phyloP scores from a whole-genome alignment of 2,797 vertebrate species.

The Acrossocheilus fasciatus region DNA sequence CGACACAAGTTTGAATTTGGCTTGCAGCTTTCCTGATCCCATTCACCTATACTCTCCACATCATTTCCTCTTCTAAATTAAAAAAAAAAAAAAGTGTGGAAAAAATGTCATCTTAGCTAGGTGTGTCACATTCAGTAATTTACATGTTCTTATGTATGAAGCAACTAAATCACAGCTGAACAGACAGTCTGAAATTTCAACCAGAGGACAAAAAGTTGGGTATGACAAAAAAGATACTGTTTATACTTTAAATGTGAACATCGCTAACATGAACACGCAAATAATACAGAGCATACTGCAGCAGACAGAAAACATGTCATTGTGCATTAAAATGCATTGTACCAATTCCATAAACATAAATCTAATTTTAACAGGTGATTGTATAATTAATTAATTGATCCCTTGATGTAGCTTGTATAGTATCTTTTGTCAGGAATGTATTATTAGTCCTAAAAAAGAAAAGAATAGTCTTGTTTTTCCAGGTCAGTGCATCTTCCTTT shows the following conservation, averaged over 20 bases:
- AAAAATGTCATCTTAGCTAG: not conserved
- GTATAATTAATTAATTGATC: not conserved
- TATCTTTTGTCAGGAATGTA: not conserved
- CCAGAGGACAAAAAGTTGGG: not conserved
- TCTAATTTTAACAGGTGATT: not conserved
- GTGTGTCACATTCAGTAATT: not conserved
- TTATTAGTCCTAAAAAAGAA: not conserved
- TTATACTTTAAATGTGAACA: not conserved
- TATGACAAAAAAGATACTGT: not conserved
- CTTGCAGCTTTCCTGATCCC: not conserved
- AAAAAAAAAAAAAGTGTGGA: not conserved
- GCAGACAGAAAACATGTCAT: not conserved
- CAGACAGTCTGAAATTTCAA: not conserved
- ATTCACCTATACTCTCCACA: not conserved
- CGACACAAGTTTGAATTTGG: not conserved
- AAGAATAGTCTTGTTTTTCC: not conserved
- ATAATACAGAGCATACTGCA: not conserved
- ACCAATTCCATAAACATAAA: not conserved
- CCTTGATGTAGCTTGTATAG: not conserved
- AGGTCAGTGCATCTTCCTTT: conserved; percentile 3
- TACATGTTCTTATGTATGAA: not conserved
- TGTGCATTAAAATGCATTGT: not conserved
- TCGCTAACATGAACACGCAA: not conserved
- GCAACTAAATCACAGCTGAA: not conserved
- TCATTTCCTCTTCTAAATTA: not conserved